Percentiles rank a stretch among this genome's conserved stretches.
Conservation (phyloP, 2,888 invertebrate species). For the Blastobasis lacticolella region DNA sequence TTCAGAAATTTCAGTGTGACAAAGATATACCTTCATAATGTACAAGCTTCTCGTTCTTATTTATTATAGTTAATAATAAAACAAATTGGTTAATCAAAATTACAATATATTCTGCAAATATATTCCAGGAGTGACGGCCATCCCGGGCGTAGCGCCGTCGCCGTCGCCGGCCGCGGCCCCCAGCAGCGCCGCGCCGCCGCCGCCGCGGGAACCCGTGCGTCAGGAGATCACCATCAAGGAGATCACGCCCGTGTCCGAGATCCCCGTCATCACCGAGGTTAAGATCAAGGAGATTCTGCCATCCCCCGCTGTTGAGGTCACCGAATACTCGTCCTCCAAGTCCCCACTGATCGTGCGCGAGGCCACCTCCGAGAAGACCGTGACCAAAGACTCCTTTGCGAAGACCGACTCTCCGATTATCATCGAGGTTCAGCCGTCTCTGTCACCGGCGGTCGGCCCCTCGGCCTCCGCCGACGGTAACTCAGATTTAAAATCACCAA, state of each 20-base stretch:
- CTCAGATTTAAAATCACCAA: constrained; percentile 22
- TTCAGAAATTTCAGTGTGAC: too few species aligned
- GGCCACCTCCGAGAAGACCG: constrained; percentile 48
- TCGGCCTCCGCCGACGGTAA: constrained; percentile 20
- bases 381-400: constrained; percentile 17
- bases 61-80: too few species aligned
- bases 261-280: constrained; percentile 57
- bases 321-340: constrained; percentile 58
- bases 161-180: constrained; percentile 17
- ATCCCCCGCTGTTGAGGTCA: constrained; percentile 47
- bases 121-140: constrained; percentile 47
- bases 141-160: constrained; percentile 38
- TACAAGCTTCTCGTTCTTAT: too few species aligned
- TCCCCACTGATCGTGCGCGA: constrained; percentile 60
- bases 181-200: constrained; percentile 25
- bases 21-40: too few species aligned
- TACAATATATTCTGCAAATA: too few species aligned
- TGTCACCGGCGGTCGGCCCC: constrained; percentile 21
- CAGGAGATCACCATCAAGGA: constrained; percentile 74
- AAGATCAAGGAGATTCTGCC: constrained; percentile 64
- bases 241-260: constrained; percentile 72
- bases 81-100: too few species aligned
- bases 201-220: constrained; percentile 39
- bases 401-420: constrained; percentile 38
- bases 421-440: constrained; percentile 33